Base-by-base conservation (phyloP, 1,140 invertebrate genomes). In the Dreissena polymorpha region DNA sequence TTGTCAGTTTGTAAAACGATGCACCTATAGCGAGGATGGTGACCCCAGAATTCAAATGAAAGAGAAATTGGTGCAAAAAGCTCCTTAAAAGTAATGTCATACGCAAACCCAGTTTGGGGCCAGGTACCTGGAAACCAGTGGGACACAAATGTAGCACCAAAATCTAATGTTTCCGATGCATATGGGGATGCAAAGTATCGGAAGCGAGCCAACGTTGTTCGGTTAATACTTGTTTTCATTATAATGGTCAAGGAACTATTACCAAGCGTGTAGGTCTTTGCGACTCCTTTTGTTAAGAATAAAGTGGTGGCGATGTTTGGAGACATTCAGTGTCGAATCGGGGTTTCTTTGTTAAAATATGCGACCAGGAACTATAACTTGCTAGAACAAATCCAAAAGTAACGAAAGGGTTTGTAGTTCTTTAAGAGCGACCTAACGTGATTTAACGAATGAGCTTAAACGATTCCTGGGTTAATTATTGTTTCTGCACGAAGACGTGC, bases 1-100 rank as follows among this genome's bases (percentile, higher is more conserved):
- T 86, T 86, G 27, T 86, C 85, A 7, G 70, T 55, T 27, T 76
- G 63, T 13, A 85, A n/a, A 3, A 86, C 49, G 5, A 83, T 49
- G 23, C 69, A 70, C 7, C 39, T 18, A 55, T 84, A 75, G 1
- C 0, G 6, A 0, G 84, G 49, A 2, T n/a, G 0, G 0, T 49
- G 18, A 18, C 80, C 74, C 85, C 80, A 79, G 13, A 70, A 68
- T 64, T 78, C 74, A n/a, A 79, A 8, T 14, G 79, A 53, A 3
- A 83, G 14, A 12, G 74, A 39, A 3, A 78, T 83, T 12, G 85
- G 85, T n/a, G n/a, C n/a, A 23, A 83, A 67, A n/a, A 83, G 51
- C 51, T 86, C 74, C 69, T 68, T 74, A 18, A 73, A 71, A 0
- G 63, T 78, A 16, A 84, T 84, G 13, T 39, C 2, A 18, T 55